A percentile compares a stretch with the other conserved stretches of the same genome.
Evolutionary conservation across 2,888 invertebrate genomes (phyloP).

Genomic region (Scaptomyza parva): DNA sequence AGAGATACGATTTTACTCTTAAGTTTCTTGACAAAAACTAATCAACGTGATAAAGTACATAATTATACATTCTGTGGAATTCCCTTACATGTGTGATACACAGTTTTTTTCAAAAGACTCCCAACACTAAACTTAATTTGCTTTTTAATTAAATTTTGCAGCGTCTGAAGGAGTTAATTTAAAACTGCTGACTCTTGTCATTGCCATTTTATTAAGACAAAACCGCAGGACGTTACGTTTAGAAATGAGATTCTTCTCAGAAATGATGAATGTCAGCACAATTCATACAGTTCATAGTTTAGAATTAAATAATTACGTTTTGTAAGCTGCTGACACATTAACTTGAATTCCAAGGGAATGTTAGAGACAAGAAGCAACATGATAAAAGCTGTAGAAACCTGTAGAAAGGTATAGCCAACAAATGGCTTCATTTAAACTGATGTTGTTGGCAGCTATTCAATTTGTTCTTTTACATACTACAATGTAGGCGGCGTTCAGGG

Average conservation of each 20-base stretch:
- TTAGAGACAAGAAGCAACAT: too few species aligned
- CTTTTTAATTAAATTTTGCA: conserved; percentile 27
- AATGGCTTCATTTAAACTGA: conserved; percentile 8
- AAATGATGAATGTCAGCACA: conserved; percentile 32
- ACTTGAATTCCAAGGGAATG: conserved; percentile 10
- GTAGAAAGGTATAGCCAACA: conserved; percentile 1
- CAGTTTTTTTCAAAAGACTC: not conserved
- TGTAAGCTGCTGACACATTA: not conserved
- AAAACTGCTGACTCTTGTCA: conserved; percentile 57
- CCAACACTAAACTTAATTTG: conserved; percentile 16
- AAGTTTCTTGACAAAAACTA: not conserved
- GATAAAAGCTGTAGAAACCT: not conserved
- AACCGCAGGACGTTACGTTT: conserved; percentile 25
- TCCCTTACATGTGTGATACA: not conserved
- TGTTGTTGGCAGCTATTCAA: conserved; percentile 15
- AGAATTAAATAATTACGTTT: not conserved
- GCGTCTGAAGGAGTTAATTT: conserved; percentile 52
- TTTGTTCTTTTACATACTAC: not conserved
- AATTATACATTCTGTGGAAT: not conserved
- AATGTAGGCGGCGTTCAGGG: conserved; percentile 11
- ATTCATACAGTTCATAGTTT: not conserved
- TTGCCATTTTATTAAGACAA: conserved; percentile 13
- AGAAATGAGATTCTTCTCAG: conserved; percentile 34
- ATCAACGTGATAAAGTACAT: not conserved
- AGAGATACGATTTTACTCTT: too few species aligned